Base-by-base conservation (phyloP, 1,140 invertebrate genomes). In the Pogonomyrmex californicus region DNA sequence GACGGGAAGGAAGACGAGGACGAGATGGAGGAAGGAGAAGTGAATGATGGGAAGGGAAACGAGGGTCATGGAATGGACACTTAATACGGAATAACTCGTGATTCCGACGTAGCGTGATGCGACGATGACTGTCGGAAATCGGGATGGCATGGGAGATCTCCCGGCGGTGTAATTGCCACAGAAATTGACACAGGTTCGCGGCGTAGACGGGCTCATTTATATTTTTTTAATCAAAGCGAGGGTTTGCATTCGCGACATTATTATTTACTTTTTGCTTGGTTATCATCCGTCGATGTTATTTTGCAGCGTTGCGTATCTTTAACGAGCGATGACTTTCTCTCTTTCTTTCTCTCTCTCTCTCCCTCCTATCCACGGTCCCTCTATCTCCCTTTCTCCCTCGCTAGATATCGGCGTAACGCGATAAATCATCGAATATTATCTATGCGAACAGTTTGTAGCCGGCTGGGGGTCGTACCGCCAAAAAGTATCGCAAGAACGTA, bases 61-160 rank as follows among this genome's bases (percentile, higher is more conserved):
- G 86, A 90, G 51, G 79, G 68, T 77, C 63, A 58, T 82, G 86
- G 89, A 90, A 90, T 90, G 88, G 86, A 56, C 89, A 86, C 86
- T 90, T 90, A 90, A 90, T 90, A 90, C 88, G 66, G 78, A 90
- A 89, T 90, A 90, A 90, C 85, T 77, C 33, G 86, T 90, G 78
- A 89, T 78, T 87, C 47, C 23, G 23, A n/a, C 23, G 10, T 58
- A 33, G 44, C 77, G 78, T 71, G 87, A 82, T 56, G 79, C 87
- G 83, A 81, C 70, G 60, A 88, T 91, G 87, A 91, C 89, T 91
- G 54, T 91, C 85, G 78, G 87, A 81, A 91, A 81, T 49, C 66
- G 56, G 6, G 63, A 9, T 54, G 65, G 30, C 63, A n/a, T 47
- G 49, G 60, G 75, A 71, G 75, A 68, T 81, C 85, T 66, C 36